Evolutionary conservation across 35 echinoderm and acorn worm species (phyloP), one percentile per base, ranked within the genome.

Genomic region (Lytechinus variegatus): DNA sequence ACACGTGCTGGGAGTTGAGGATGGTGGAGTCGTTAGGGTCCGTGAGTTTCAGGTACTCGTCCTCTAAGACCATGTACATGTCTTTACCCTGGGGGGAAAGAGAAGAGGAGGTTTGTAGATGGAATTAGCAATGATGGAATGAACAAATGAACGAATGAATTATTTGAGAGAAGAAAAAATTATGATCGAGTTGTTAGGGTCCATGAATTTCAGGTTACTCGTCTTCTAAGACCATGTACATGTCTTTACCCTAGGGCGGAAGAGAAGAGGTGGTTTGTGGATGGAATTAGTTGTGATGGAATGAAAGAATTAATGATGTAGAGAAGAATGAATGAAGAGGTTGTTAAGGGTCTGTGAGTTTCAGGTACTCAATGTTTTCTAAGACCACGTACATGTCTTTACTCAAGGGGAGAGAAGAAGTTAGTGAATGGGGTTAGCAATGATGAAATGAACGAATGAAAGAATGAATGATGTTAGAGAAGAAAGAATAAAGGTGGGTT

Each of bases 21-120:
- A 99, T 92, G n/a, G 95, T 97, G 71, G 89, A 93, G 95, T 99
- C 98, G 95, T 98, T 96, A 8, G 96, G 95, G 87, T 99, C 98
- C 3, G 97, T 96, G 55, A 99, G 94, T 61, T 99, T 99, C 92
- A 99, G 72, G 86, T 98, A 97, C 94, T 99, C 98, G 72, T 99
- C 97, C 61, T 97, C 98, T n/a, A 99, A 88, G 12, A 99, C 97
- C 98, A 99, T 99, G 96, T 99, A 97, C 98, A 99, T 99, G 95
- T 99, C 98, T 94, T 99, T 99, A 53, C 98, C 98, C 98, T 99
- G 92, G n/a, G 58, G n/a, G 79, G 9, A 28, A 86, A 29, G 89
- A 90, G 33, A 24, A 19, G 27, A 88, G 44, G 87, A 9, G 87
- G 87, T 44, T 44, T 44, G 33, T 44, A 1, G 16, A 88, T 9